These are phyloP conservation scores for Spheniscus mendiculus DNA, from an alignment of 2,113 vertebrate species.

Conservation along the genomic window DNA sequence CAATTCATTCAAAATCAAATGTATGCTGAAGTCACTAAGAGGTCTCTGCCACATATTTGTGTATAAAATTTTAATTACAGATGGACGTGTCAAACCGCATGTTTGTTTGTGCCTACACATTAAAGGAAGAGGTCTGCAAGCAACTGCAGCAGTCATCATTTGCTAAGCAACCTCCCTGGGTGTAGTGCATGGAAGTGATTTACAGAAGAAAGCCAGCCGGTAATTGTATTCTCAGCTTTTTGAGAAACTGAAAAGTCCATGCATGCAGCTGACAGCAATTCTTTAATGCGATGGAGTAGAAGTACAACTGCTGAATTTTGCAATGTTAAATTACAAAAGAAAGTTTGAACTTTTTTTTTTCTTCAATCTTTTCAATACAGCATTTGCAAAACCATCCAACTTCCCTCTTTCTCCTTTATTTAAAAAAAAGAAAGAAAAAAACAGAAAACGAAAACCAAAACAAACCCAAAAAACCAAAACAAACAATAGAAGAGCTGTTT, in stretches of 20 bases:
- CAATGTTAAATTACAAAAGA: not conserved
- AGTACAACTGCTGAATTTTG: not conserved
- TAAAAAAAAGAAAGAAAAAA: not conserved
- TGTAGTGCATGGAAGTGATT: not conserved
- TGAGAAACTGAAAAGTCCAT: not conserved
- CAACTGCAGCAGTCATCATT: not conserved
- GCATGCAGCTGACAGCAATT: not conserved
- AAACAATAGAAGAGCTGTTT: accelerated
- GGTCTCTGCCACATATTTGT: not conserved
- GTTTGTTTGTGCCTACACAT: not conserved
- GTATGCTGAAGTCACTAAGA: not conserved
- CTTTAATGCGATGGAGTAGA: not conserved
- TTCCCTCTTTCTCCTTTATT: not conserved
- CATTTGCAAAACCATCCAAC: not conserved
- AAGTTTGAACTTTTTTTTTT: not conserved
- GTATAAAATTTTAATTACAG: not conserved
- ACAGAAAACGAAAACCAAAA: not conserved
- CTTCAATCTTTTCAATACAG: not conserved
- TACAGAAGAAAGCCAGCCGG: not conserved
- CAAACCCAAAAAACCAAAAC: not conserved
- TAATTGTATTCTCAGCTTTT: not conserved
- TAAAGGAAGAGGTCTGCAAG: not conserved
- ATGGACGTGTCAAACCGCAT: not conserved
- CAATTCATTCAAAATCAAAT: not conserved
- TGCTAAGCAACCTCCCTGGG: not conserved